phyloP scores from a whole-genome alignment of 1,140 invertebrate species.

The Cylas formicarius region DNA sequence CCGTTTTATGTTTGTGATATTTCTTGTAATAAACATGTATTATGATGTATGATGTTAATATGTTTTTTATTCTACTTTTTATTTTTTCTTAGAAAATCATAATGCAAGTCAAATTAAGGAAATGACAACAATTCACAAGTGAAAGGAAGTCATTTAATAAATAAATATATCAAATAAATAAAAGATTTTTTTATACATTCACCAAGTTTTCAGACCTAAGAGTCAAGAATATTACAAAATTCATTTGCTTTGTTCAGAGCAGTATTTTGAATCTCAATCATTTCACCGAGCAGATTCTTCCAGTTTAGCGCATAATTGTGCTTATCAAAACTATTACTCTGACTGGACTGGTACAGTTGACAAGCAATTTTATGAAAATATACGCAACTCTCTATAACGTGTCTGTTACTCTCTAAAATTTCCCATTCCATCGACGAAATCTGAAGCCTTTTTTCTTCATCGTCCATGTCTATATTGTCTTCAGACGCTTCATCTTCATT shows the following conservation, averaged over 20 bases:
- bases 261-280: slow-evolving; percentile 33
- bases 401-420: slow-evolving; percentile 30
- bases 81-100: too few species aligned
- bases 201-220: too few species aligned
- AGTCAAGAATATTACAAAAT: slow-evolving; percentile 23
- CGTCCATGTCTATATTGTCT: slow-evolving; percentile 22
- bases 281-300: slow-evolving; percentile 32
- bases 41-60: too few species aligned
- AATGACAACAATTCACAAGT: too few species aligned
- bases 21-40: too few species aligned
- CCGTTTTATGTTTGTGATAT: too few species aligned
- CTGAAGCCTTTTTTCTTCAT: slow-evolving; percentile 22
- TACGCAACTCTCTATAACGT: slow-evolving; percentile 35
- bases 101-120: too few species aligned
- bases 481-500: slow-evolving; percentile 20
- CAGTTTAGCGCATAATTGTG: slow-evolving; percentile 30
- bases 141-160: too few species aligned
- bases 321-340: slow-evolving; percentile 28
- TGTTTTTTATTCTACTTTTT: too few species aligned
- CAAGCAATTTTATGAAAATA: slow-evolving; percentile 35
- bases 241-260: slow-evolving; percentile 30
- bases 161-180: too few species aligned
- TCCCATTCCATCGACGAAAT: slow-evolving; percentile 28
- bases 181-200: too few species aligned
- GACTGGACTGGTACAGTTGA: slow-evolving; percentile 29